These are phyloP conservation scores for Mus spicilegus DNA, from an alignment of 2,113 vertebrate species.

Conservation along the genomic window DNA sequence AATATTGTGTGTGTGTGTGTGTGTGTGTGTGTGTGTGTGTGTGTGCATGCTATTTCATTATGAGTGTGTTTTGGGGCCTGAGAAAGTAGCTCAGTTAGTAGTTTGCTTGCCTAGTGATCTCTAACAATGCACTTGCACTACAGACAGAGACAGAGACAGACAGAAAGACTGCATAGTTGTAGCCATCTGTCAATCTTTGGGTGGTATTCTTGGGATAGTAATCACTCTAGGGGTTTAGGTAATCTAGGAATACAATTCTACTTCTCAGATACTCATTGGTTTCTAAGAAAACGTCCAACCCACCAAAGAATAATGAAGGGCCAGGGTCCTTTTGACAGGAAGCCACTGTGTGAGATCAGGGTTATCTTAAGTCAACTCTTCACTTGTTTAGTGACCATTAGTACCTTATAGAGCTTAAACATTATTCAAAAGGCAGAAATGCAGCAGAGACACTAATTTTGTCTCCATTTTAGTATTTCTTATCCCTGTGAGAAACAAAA, in stretches of 20 bases:
- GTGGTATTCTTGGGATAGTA: not conserved
- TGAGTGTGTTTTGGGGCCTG: not conserved
- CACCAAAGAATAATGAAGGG: not conserved
- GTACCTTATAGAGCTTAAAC: not conserved
- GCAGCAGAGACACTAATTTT: not conserved
- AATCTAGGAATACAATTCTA: not conserved
- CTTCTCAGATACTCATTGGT: not conserved
- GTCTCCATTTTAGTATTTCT: not conserved
- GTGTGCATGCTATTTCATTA: slow-evolving; percentile 12
- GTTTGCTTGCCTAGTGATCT: not conserved
- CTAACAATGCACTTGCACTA: not conserved
- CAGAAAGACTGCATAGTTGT: not conserved
- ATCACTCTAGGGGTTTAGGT: not conserved
- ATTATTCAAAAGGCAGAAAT: not conserved
- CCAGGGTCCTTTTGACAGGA: not conserved
- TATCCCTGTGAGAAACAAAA: not conserved
- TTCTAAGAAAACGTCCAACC: slow-evolving; percentile 33
- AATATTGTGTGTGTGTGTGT: not conserved
- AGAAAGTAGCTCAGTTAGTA: not conserved
- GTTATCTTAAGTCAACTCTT: not conserved
- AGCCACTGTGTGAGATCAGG: rapidly evolving
- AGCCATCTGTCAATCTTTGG: not conserved
- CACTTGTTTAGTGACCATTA: slow-evolving; percentile 8
- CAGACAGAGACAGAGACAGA: not conserved
- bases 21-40: no score